Conservation (phyloP, 2,888 invertebrate genomes). For the Marronus borbonicus region DNA sequence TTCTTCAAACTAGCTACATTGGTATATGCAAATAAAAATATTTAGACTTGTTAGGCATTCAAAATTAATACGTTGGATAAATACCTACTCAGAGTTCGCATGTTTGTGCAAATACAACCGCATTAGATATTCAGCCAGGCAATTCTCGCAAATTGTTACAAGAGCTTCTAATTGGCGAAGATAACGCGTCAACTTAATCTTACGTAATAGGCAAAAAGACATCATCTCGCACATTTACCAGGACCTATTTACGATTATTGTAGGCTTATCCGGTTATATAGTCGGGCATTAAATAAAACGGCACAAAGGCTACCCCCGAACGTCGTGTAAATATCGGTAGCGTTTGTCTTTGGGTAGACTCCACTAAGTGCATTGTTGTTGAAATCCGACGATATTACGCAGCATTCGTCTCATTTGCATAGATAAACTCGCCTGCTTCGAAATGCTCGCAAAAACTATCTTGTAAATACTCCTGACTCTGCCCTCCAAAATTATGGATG, state of each 20-base stretch:
- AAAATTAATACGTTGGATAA: conserved; percentile 5
- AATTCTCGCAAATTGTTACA: conserved; percentile 27
- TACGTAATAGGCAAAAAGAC: conserved; percentile 64
- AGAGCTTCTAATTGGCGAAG: conserved; percentile 37
- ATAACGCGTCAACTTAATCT: conserved; percentile 66
- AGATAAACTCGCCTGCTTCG: conserved; percentile 41
- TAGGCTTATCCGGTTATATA: conserved; percentile 57
- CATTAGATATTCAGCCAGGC: conserved; percentile 21
- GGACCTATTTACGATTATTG: conserved; percentile 67
- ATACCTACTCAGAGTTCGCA: not conserved
- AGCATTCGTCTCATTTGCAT: conserved; percentile 44
- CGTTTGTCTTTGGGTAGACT: conserved; percentile 34
- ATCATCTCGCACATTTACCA: conserved; percentile 63
- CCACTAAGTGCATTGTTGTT: conserved; percentile 27
- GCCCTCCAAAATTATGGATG: conserved; percentile 19
- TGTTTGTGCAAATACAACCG: not conserved
- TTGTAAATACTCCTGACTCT: conserved; percentile 12
- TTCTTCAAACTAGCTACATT: too few relatives aligned
- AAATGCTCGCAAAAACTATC: conserved; percentile 25
- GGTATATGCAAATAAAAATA: too few relatives aligned
- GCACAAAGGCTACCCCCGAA: conserved; percentile 45
- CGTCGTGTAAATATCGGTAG: conserved; percentile 31
- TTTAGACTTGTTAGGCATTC: not conserved
- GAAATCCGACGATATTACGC: conserved; percentile 24
- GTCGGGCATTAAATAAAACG: conserved; percentile 43